These are phyloP conservation scores for Micromys minutus DNA, from an alignment of 2,113 vertebrate genomes.

Conservation along the genomic window DNA sequence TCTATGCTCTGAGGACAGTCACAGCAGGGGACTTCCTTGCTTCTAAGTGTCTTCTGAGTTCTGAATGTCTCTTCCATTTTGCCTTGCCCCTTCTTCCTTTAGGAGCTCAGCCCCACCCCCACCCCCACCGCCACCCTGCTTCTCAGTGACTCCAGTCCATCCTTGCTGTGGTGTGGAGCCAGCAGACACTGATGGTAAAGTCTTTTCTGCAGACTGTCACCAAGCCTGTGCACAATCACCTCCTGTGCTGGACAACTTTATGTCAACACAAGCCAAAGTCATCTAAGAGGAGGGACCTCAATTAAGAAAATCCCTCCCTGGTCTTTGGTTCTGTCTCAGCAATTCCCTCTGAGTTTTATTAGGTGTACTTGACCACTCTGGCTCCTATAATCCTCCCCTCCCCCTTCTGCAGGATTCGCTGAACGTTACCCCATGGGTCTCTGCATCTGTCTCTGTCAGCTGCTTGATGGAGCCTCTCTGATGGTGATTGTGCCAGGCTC, in stretches of 20 bases:
- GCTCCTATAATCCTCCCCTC: too few relatives aligned
- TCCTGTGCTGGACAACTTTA: too few relatives aligned
- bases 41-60: not conserved
- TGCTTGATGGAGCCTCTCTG: too few relatives aligned
- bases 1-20: not conserved
- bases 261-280: not conserved
- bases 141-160: not conserved
- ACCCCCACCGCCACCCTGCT: not conserved
- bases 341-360: too few relatives aligned
- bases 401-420: too few relatives aligned
- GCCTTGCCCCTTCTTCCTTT: not conserved
- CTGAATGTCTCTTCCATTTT: not conserved
- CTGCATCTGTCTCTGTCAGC: too few relatives aligned
- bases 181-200: not conserved
- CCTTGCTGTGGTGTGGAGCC: not conserved
- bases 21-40: not conserved
- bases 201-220: not conserved
- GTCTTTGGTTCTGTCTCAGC: too few relatives aligned
- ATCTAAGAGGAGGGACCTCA: not conserved
- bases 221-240: not conserved
- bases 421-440: too few relatives aligned
- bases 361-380: too few relatives aligned
- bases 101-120: not conserved
- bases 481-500: too few relatives aligned
- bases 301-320: not conserved